Evolutionary conservation across 2,113 vertebrate species (phyloP).

Genomic region (zebrafish (Danio rerio)): GRCz12tu NC_133185.1:5476501-5477000

Average conservation of each 20-base stretch:
- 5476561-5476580: conserved; percentile 72
- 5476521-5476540: conserved; percentile 80
- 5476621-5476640: conserved; percentile 68
- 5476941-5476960: too few species aligned
- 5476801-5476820: not conserved
- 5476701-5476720: conserved; percentile 98
- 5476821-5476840: not conserved
- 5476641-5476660: conserved; percentile 89
- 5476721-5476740: conserved; percentile 66
- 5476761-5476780: conserved; percentile 42
- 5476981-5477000: too few species aligned
- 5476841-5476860: conserved; percentile 12
- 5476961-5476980: too few species aligned
- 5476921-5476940: too few species aligned
- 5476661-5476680: conserved; percentile 99
- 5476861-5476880: conserved; percentile 48
- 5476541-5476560: conserved; percentile 78
- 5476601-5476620: conserved; percentile 85
- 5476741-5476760: conserved; percentile 47
- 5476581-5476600: conserved; percentile 46
- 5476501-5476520: conserved; percentile 95
- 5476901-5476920: not conserved
- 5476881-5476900: conserved; percentile 3
- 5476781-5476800: not conserved
- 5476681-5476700: conserved; percentile 95